Percentiles rank a stretch among this genome's conserved stretches.
These are phyloP conservation scores for Parambassis ranga DNA, from an alignment of 2,797 vertebrate species.

Conservation along the genomic window DNA sequence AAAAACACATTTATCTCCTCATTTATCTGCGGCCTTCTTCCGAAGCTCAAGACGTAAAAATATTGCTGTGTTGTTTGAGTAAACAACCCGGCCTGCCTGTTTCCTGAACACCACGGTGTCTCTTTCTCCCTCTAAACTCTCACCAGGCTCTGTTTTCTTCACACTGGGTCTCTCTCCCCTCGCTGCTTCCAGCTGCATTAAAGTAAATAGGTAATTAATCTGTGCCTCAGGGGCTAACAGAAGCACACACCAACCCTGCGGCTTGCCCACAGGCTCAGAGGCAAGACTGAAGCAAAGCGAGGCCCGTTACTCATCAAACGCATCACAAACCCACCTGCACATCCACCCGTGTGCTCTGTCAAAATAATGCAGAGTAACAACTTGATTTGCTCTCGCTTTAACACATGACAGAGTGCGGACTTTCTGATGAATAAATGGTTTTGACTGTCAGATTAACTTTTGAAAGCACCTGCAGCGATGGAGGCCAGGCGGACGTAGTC, in stretches of 20 bases:
- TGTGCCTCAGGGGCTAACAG: conserved; percentile 61
- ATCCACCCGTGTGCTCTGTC: not conserved
- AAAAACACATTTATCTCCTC: conserved; percentile 8
- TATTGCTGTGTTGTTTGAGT: not conserved
- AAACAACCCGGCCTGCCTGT: conserved; percentile 34
- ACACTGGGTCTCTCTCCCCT: not conserved
- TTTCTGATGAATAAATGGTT: not conserved
- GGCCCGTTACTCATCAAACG: conserved; percentile 48
- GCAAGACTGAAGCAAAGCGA: conserved; percentile 32
- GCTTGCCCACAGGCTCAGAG: conserved; percentile 46
- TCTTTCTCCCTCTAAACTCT: not conserved
- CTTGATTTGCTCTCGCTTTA: not conserved
- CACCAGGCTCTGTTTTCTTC: not conserved
- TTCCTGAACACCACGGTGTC: not conserved
- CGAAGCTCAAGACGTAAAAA: conserved; percentile 3
- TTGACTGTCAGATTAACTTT: not conserved
- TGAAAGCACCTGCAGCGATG: conserved; percentile 87
- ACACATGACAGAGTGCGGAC: not conserved
- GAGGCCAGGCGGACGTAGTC: conserved; percentile 92
- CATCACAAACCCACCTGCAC: conserved; percentile 3
- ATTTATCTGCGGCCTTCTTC: conserved; percentile 27
- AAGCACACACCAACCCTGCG: conserved; percentile 47
- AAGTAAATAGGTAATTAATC: conserved; percentile 74
- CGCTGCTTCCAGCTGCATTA: conserved; percentile 48
- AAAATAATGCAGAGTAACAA: not conserved